These are phyloP conservation scores for Empidonax alnorum DNA, from an alignment of 2,113 vertebrate species.

Conservation along the genomic window DNA sequence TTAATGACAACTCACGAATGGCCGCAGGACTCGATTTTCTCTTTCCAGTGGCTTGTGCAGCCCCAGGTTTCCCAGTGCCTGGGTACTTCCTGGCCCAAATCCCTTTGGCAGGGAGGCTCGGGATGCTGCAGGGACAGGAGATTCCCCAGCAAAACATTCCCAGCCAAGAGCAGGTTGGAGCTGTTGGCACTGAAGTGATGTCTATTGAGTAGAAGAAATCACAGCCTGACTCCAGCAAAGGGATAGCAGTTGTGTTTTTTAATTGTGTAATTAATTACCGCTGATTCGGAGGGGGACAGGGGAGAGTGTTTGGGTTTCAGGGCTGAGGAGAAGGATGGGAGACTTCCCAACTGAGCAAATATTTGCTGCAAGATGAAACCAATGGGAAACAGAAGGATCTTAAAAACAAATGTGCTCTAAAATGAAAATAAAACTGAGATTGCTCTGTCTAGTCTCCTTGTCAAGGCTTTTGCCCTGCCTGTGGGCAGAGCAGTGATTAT, in stretches of 20 bases:
- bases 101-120: constrained; percentile 24
- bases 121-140: background rate
- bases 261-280: constrained; percentile 52
- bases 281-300: background rate
- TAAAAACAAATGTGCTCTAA: background rate
- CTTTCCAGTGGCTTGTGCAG: background rate
- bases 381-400: background rate
- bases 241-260: constrained; percentile 26
- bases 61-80: background rate
- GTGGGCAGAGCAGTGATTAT: background rate
- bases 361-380: background rate
- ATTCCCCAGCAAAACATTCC: constrained; percentile 2
- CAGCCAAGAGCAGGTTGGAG: constrained; percentile 34
- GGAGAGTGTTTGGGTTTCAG: background rate
- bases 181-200: constrained; percentile 20
- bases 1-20: constrained; percentile 39
- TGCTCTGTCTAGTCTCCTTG: background rate
- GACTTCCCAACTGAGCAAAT: background rate
- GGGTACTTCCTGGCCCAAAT: constrained; percentile 40
- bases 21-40: background rate
- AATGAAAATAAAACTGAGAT: background rate
- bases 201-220: background rate
- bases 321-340: background rate
- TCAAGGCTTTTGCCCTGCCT: background rate
- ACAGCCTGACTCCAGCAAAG: constrained; percentile 15